Percentiles rank a stretch among this genome's conserved stretches.
These are phyloP conservation scores for Sipha maydis DNA, from an alignment of 2,888 invertebrate species.

Conservation along the genomic window DNA sequence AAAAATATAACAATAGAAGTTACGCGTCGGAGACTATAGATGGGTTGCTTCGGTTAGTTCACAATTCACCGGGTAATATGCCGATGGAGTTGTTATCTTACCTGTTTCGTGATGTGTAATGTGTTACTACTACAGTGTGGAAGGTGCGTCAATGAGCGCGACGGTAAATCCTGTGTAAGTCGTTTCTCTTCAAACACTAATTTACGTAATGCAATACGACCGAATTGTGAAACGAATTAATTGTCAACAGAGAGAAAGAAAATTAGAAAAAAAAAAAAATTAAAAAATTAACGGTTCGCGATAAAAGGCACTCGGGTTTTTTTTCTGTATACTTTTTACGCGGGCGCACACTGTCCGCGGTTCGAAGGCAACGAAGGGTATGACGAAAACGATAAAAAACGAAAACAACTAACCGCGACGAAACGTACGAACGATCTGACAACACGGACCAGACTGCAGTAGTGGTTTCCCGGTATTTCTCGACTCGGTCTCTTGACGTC, in stretches of 20 bases:
- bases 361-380: neutral
- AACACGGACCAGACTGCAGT: conserved; percentile 18
- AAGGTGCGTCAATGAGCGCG: neutral
- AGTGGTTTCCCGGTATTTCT: conserved; percentile 18
- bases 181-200: neutral
- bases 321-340: neutral
- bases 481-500: neutral
- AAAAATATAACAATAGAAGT: too few relatives aligned
- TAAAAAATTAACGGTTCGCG: neutral
- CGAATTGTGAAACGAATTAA: neutral
- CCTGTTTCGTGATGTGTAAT: neutral
- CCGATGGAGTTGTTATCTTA: neutral
- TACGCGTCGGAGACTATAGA: too few relatives aligned
- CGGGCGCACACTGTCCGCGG: neutral
- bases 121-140: too few relatives aligned
- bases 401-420: neutral
- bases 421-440: neutral
- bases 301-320: neutral
- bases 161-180: neutral
- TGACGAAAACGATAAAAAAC: neutral
- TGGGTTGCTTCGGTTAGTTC: too few relatives aligned
- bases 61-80: neutral
- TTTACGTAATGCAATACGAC: neutral
- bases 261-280: neutral
- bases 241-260: neutral